Conservation (phyloP, 2,888 invertebrate genomes). For the Cacoxenus indagator region DNA sequence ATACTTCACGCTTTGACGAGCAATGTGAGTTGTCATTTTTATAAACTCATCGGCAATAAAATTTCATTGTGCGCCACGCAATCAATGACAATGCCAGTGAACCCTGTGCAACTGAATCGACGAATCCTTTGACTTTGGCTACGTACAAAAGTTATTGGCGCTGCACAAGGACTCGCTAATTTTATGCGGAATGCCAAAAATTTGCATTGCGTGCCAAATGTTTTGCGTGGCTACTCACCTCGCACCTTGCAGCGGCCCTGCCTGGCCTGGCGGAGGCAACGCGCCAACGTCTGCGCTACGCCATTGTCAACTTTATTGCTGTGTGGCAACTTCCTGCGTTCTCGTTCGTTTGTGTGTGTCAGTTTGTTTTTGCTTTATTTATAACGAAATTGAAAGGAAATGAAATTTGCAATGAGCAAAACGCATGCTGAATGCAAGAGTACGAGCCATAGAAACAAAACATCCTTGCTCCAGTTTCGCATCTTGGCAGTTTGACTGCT, state of each 20-base stretch:
- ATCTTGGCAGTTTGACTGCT: not conserved
- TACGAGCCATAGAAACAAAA: not conserved
- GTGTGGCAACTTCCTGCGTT: not conserved
- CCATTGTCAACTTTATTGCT: not conserved
- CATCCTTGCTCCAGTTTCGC: not conserved
- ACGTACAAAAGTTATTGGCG: not conserved
- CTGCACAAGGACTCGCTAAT: not conserved
- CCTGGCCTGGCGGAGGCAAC: not conserved
- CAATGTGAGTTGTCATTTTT: too few relatives aligned
- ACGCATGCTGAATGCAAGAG: conserved; percentile 21
- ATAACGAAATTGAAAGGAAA: conserved; percentile 23
- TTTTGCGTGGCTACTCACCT: conserved; percentile 48
- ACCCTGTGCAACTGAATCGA: too few relatives aligned
- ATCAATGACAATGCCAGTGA: not conserved
- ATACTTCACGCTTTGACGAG: not conserved
- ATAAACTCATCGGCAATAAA: not conserved
- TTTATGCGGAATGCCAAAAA: not conserved
- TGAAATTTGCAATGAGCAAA: conserved; percentile 22
- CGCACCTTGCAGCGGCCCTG: not conserved
- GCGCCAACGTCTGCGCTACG: conserved; percentile 44
- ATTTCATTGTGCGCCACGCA: not conserved
- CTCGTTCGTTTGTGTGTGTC: not conserved
- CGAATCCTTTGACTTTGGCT: not conserved
- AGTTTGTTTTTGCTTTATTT: conserved; percentile 15
- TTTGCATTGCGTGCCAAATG: conserved; percentile 61